Evolutionary conservation across 92 coral and sea anemone genomes (phyloP).

Genomic region (Hydrozoanthus gracilis): DNA sequence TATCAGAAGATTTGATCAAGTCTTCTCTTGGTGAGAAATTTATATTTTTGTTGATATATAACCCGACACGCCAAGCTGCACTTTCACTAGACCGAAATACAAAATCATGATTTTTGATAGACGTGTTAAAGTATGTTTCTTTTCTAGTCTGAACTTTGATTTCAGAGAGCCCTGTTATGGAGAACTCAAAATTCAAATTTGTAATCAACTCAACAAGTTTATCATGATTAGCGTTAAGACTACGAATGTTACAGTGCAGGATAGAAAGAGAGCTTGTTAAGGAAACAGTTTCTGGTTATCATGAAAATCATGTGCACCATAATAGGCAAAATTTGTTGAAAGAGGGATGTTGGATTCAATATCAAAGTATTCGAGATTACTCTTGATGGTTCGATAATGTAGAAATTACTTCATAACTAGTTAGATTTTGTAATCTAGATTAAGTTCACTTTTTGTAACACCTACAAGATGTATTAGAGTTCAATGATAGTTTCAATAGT

Average conservation of each 20-base stretch:
- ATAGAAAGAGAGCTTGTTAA: background rate
- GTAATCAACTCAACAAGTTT: background rate
- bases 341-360: background rate
- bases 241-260: constrained; percentile 6
- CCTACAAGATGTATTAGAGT: background rate
- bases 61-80: constrained; percentile 32
- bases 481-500: background rate
- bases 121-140: background rate
- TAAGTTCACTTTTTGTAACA: constrained; percentile 15
- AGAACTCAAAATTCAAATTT: constrained; percentile 15
- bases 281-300: background rate
- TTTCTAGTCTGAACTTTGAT: background rate
- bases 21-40: constrained; percentile 9
- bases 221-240: constrained; percentile 25
- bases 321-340: constrained; percentile 13
- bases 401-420: constrained; percentile 2
- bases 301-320: constrained; percentile 34
- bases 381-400: background rate
- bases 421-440: constrained; percentile 15
- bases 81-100: constrained; percentile 23
- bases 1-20: background rate
- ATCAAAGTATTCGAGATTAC: constrained; percentile 17
- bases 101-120: constrained; percentile 5
- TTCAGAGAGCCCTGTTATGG: background rate
- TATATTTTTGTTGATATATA: constrained; percentile 25